Evolutionary conservation across 2,888 invertebrate species (phyloP).

Genomic region (Galerucella nymphaeae): DNA sequence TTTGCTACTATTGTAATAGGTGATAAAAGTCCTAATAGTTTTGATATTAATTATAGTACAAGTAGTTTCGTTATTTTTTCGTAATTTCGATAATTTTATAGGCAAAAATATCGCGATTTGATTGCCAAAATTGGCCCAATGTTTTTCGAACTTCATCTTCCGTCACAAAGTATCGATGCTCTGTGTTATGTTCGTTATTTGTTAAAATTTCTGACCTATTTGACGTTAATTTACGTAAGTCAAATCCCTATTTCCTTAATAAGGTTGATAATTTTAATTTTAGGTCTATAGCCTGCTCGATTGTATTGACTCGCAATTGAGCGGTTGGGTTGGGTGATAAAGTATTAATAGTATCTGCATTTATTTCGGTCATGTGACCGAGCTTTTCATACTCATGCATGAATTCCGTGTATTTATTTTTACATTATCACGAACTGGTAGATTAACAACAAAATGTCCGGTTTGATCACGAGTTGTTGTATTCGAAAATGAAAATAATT

Average conservation of each 20-base stretch:
- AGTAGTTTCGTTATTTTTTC: constrained; percentile 28
- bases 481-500: not conserved
- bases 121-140: constrained; percentile 10
- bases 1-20: constrained; percentile 16
- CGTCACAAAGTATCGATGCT: no score
- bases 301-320: no score
- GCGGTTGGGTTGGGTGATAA: no score
- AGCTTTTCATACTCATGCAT: constrained; percentile 1
- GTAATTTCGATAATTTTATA: not conserved
- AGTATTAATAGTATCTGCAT: not conserved
- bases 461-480: not conserved
- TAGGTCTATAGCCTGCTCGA: no score
- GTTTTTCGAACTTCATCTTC: no score
- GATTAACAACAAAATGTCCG: no score
- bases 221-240: no score
- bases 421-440: no score
- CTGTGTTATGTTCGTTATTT: no score
- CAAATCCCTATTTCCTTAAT: no score
- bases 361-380: not conserved
- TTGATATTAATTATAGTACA: constrained; percentile 36
- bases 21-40: constrained; percentile 36
- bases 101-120: not conserved
- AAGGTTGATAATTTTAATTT: no score
- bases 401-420: not conserved
- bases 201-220: no score